These are phyloP conservation scores for Patella vulgata DNA, from an alignment of 1,140 invertebrate species.

Conservation along the genomic window DNA sequence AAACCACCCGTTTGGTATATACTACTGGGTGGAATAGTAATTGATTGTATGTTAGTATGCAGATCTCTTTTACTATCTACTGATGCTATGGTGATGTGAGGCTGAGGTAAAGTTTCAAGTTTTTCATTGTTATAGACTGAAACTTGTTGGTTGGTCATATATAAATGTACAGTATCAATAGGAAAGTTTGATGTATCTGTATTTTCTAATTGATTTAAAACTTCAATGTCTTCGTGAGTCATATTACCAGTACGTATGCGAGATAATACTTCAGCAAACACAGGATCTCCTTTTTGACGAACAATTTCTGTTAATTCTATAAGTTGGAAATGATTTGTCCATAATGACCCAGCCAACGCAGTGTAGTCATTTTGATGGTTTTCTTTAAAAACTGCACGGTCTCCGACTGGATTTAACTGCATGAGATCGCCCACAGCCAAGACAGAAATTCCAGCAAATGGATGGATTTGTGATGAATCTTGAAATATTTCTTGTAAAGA, in stretches of 20 bases:
- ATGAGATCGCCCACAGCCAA: too few relatives aligned
- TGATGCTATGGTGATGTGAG: constrained; percentile 5
- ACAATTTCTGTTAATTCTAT: constrained; percentile 23
- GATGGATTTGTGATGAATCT: too few relatives aligned
- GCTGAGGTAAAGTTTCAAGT: constrained; percentile 9
- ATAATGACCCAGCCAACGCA: constrained; percentile 21
- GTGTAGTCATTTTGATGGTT: too few relatives aligned
- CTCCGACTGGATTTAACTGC: too few relatives aligned
- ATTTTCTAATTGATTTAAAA: constrained; percentile 19
- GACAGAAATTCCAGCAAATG: too few relatives aligned
- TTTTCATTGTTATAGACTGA: constrained; percentile 20
- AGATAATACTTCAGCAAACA: constrained; percentile 20
- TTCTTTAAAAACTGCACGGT: too few relatives aligned
- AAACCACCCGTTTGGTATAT: too few relatives aligned
- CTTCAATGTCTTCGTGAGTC: constrained; percentile 16
- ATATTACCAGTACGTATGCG: constrained; percentile 18
- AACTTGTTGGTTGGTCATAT: constrained; percentile 20
- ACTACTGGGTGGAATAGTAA: too few relatives aligned
- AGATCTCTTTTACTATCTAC: constrained; percentile 8
- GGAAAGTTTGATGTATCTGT: constrained; percentile 20
- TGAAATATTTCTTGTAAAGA: too few relatives aligned
- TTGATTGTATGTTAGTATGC: too few relatives aligned
- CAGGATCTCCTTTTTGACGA: constrained; percentile 21
- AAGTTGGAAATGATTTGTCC: constrained; percentile 14
- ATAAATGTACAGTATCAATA: constrained; percentile 17